Conservation (phyloP, 2,113 vertebrate species). For the Heliornis fulica region DNA sequence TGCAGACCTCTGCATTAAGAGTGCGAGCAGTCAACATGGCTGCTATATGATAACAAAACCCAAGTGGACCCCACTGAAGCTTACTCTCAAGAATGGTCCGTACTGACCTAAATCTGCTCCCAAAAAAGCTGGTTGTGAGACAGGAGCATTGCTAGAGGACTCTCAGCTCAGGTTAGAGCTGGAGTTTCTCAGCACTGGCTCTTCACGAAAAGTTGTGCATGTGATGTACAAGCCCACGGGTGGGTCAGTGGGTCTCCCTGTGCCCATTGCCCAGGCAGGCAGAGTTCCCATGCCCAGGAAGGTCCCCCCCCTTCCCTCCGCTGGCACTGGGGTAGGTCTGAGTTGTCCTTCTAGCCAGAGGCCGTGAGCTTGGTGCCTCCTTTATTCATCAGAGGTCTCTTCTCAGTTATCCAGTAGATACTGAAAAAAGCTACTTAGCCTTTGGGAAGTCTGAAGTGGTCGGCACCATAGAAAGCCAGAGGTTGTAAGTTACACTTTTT, state of each 20-base stretch:
- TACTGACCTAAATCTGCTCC: not conserved
- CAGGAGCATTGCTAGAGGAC: not conserved
- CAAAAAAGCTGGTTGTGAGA: accelerated
- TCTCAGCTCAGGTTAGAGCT: not conserved
- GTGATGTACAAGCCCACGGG: not conserved
- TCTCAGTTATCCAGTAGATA: not conserved
- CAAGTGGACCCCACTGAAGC: not conserved
- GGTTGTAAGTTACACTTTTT: accelerated
- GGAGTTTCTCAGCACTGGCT: not conserved
- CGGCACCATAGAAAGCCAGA: not conserved
- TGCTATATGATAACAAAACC: not conserved
- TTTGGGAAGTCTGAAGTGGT: not conserved
- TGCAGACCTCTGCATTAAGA: not conserved
- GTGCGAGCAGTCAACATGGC: not conserved
- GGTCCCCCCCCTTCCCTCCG: not conserved
- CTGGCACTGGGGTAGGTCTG: accelerated
- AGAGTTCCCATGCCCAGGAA: accelerated
- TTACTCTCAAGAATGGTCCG: not conserved
- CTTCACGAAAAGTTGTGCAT: not conserved
- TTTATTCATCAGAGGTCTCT: not conserved
- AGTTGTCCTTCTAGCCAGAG: not conserved
- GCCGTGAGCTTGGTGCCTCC: not conserved
- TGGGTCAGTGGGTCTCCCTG: not conserved
- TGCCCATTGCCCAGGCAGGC: not conserved
- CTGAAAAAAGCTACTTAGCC: not conserved